Evolutionary conservation across 2,888 invertebrate genomes (phyloP), one percentile per base, ranked within the genome.

Genomic region (Salticus scenicus): DNA sequence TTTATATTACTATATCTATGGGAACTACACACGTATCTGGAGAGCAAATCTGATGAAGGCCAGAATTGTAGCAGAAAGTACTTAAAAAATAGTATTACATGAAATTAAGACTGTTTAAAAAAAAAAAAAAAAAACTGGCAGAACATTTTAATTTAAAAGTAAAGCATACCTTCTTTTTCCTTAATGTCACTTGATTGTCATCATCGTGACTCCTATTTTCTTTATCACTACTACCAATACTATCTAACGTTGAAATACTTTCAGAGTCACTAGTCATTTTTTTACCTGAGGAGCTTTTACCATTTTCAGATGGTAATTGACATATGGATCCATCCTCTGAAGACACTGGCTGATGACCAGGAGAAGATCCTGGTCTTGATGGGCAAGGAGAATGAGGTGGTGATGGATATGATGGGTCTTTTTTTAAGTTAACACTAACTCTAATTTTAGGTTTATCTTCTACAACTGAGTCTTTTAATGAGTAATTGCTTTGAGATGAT

Each of bases 221-320:
- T 88, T 93, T 93, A 89, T 93, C 94, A 88, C 94, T 89, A 89
- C 87, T 87, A 10, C 88, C 88, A 27, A 85, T 70, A 33, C 88
- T 88, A 89, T 94, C 93, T 89, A 95, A 94, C 69, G 96, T 94
- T 27, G 95, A 95, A 88, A 96, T 94, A 89, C 96, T 96, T 91
- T 96, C 96, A 0, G 95, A 95, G 91, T 96, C 96, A 71, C 95
- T 94, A 85, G 94, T 94, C n/a, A 75, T 63, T 47, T 87, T 88
- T 33, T 85, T 86, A 20, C 84, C 17, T 67, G 71, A 37, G n/a
- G 57, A 72, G 37, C 66, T 63, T 20, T 78, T 88, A 20, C 78
- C 88, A 75, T 77, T 88, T 78, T 79, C 85, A 27, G 69, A 73
- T 12, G 76, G 88, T 71, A 42, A 41, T 17, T 37, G 84, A 70